phyloP scores from a whole-genome alignment of 2,888 invertebrate genomes.

The Drosophila vallismaia region DNA sequence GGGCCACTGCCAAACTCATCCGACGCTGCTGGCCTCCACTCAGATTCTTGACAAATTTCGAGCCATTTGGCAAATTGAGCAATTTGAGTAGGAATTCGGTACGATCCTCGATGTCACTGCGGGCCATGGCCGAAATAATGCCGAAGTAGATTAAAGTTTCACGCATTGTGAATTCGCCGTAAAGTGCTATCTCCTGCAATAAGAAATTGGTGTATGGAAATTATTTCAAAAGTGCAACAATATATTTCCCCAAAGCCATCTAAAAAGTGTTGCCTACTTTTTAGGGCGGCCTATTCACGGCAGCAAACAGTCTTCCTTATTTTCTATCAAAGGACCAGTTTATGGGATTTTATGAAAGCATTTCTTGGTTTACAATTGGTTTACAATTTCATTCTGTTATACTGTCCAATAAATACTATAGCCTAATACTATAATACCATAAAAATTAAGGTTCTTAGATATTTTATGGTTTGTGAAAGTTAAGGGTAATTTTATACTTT shows the following conservation, averaged over 20 bases:
- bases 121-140: conserved; percentile 91
- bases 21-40: conserved; percentile 96
- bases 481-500: background rate
- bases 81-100: conserved; percentile 90
- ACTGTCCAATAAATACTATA: no score
- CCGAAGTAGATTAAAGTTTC: conserved; percentile 94
- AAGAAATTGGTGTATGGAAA: conserved; percentile 19
- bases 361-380: no score
- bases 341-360: no score
- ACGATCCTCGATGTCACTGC: conserved; percentile 87
- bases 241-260: conserved; percentile 3
- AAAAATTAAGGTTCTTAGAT: background rate
- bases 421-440: background rate
- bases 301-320: background rate
- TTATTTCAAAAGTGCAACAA: conserved; percentile 18
- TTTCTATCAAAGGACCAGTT: conserved; percentile 21
- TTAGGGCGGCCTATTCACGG: conserved; percentile 32
- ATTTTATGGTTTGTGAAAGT: conserved; percentile 23
- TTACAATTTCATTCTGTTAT: no score
- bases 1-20: conserved; percentile 94
- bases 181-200: conserved; percentile 89
- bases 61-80: conserved; percentile 85
- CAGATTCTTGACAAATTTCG: conserved; percentile 89
- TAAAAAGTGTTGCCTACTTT: conserved; percentile 40
- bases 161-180: conserved; percentile 90